phyloP scores from a whole-genome alignment of 1,140 invertebrate genomes.

The Zophobas morio region DNA sequence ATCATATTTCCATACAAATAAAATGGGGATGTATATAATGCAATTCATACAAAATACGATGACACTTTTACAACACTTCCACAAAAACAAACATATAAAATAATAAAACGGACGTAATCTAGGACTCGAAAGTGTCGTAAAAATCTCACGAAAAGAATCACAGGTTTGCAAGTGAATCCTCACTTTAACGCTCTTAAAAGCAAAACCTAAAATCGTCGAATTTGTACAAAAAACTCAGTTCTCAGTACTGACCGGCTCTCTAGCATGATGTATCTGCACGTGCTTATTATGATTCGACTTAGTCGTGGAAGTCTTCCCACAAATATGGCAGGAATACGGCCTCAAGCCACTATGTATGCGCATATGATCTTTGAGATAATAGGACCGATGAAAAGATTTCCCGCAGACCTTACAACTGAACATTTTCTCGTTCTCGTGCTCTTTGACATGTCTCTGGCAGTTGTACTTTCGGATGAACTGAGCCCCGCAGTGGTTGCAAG shows the following conservation, averaged over 20 bases:
- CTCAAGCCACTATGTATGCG: constrained; percentile 87
- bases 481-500: constrained; percentile 93
- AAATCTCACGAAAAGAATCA: constrained; percentile 1
- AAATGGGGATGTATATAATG: neutral
- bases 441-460: constrained; percentile 89
- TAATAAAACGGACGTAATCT: neutral
- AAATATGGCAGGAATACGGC: constrained; percentile 88
- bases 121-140: neutral
- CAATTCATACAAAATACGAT: neutral
- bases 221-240: constrained; percentile 71
- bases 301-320: constrained; percentile 87
- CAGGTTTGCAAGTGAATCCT: neutral
- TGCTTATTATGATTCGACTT: constrained; percentile 93
- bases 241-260: constrained; percentile 87
- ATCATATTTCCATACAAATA: neutral
- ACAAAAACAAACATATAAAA: neutral
- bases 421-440: constrained; percentile 91
- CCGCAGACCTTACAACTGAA: constrained; percentile 91
- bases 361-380: constrained; percentile 90
- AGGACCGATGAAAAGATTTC: constrained; percentile 88
- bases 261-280: constrained; percentile 88
- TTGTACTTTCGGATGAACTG: constrained; percentile 95
- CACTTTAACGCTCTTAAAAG: neutral
- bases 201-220: constrained; percentile 1
- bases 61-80: neutral